Conservation (phyloP, 2,797 vertebrate species). For the Aphelocoma californica region DNA sequence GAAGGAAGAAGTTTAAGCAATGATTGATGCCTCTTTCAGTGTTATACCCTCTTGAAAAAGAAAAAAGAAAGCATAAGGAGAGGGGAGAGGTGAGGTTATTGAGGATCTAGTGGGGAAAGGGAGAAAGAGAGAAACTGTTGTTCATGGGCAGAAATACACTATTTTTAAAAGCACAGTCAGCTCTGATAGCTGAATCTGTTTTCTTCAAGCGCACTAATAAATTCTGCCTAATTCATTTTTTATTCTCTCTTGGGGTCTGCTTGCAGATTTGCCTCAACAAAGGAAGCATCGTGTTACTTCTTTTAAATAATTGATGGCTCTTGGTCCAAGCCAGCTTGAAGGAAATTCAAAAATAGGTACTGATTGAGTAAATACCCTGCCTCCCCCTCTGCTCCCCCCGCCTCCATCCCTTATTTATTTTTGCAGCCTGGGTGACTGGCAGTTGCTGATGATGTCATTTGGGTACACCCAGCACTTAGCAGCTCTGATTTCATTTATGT, state of each 20-base stretch:
- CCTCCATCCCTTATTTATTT: constrained; percentile 36
- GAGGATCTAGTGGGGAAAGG: constrained; percentile 1
- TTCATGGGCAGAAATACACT: constrained; percentile 66
- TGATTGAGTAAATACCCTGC: constrained; percentile 81
- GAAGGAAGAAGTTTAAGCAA: constrained; percentile 74
- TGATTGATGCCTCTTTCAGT: constrained; percentile 73
- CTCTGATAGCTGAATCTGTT: constrained; percentile 77
- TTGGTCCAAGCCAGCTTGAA: constrained; percentile 80
- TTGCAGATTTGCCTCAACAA: constrained; percentile 97
- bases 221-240: constrained; percentile 99
- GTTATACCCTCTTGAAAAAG: constrained; percentile 55
- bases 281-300: constrained; percentile 99
- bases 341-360: constrained; percentile 90
- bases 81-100: constrained; percentile 30
- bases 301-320: constrained; percentile 99
- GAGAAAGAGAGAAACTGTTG: constrained; percentile 40
- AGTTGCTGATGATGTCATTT: constrained; percentile 65
- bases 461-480: constrained; percentile 63
- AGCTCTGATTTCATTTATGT: constrained; percentile 59
- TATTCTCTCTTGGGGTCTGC: constrained; percentile 93
- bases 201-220: constrained; percentile 88
- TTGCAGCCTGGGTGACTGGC: constrained; percentile 34
- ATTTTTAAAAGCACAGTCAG: constrained; percentile 69
- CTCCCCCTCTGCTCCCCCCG: neutral
- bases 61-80: neutral